phyloP scores from a whole-genome alignment of 1,140 invertebrate genomes.

The Heliothis virescens region DNA sequence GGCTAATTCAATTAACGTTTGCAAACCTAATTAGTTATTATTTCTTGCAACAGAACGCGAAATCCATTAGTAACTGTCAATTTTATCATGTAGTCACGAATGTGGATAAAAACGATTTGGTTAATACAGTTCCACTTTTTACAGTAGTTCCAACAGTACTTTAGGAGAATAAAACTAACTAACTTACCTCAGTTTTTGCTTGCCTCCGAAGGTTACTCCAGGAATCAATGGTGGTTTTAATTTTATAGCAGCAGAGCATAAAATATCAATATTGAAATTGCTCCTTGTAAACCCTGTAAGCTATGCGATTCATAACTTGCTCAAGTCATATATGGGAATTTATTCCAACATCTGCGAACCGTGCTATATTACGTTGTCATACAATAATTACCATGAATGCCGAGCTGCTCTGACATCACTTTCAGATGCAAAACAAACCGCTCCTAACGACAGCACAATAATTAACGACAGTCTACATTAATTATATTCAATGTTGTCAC shows the following conservation, averaged over 20 bases:
- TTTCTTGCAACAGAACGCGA: slow-evolving; percentile 15
- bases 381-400: slow-evolving; percentile 30
- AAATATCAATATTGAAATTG: neutral
- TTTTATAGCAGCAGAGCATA: too few species aligned
- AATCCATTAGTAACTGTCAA: slow-evolving; percentile 32
- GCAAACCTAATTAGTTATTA: slow-evolving; percentile 25
- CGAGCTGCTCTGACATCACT: slow-evolving; percentile 25
- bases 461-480: slow-evolving; percentile 20
- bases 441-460: slow-evolving; percentile 28
- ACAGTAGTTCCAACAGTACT: neutral
- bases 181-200: neutral
- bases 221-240: too few species aligned
- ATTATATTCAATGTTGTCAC: slow-evolving; percentile 18
- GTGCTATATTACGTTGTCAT: neutral
- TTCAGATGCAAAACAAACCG: slow-evolving; percentile 36
- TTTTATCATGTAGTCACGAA: slow-evolving; percentile 21
- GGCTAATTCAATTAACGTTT: slow-evolving; percentile 34
- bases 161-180: neutral
- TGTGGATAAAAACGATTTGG: neutral
- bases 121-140: slow-evolving; percentile 31
- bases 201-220: too few species aligned
- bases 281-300: too few species aligned
- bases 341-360: neutral
- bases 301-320: neutral
- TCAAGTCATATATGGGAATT: neutral